Base-by-base conservation (phyloP, 2,797 vertebrate species). In the Sebastes minor region DNA sequence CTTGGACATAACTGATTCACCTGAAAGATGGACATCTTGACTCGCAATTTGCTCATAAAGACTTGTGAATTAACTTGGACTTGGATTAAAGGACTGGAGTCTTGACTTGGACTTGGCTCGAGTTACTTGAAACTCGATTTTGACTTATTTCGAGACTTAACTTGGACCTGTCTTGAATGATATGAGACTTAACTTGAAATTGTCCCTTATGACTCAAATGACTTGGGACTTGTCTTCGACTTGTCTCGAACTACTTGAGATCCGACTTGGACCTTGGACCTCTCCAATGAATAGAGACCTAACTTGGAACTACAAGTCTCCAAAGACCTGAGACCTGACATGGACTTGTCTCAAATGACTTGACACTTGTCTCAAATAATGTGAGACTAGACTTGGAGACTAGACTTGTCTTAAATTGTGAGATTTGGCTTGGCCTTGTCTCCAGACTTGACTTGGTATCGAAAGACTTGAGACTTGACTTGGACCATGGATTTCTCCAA, bases 21-120 rank as follows among this genome's bases (percentile, higher is more conserved):
- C 16, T 25, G 22, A 67, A 13, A 12, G 4, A 35, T 10, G 3
- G 30, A 61, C 7, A 25, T 32, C 27, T 16, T 42, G 20, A 25
- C 25, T 22, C 7, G 4, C 4, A 60, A 22, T 65, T 59, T 65
- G 42, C 33, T 33, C 2, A 56, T 1, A 0, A 27, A 57, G 27
- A 71, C 7, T 32, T 59, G 8, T 14, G 22, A 76, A 33, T 63
- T 14, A 0, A 46, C 27, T 18, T 55, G 8, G 18, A 57, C 23
- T 53, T 11, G 1, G 2, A 0, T 14, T 18, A 38, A 3, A 56
- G 4, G 25, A n/a, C 4, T 49, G 16, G 16, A 49, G 0, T 0
- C 42, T 49, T 49, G 0, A 52, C 20, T 52, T 52, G 20, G 49
- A 52, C 49, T 52, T 52, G 20, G 0, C 20, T 52, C 0, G 49